Percentiles rank a stretch among this genome's conserved stretches.
Conservation (phyloP, 2,888 invertebrate species). For the Troilus luridus region DNA sequence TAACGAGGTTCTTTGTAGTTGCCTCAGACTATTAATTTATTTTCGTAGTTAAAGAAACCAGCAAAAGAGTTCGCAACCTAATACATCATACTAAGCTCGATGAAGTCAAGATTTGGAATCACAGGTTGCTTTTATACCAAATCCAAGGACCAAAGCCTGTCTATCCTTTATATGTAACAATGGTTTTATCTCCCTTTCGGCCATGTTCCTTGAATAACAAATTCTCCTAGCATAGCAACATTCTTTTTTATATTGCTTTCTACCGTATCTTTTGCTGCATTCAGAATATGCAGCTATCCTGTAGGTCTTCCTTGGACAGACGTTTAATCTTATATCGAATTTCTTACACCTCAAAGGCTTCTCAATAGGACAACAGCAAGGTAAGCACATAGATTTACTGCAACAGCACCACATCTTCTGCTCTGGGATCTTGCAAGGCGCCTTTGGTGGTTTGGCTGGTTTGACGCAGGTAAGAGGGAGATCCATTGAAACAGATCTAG, state of each 20-base stretch:
- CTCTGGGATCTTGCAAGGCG: neutral
- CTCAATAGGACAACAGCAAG: neutral
- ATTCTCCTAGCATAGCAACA: neutral
- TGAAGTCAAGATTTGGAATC: neutral
- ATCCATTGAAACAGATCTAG: neutral
- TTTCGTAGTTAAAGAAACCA: neutral
- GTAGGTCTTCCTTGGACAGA: constrained; percentile 7
- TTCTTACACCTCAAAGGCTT: neutral
- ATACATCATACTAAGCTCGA: neutral
- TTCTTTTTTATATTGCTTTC: neutral
- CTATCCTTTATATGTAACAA: neutral
- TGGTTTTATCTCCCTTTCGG: constrained; percentile 1
- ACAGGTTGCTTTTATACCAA: neutral
- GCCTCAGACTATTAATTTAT: too few relatives aligned
- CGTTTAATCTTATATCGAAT: neutral
- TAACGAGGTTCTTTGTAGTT: neutral
- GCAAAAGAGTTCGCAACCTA: neutral
- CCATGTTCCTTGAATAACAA: neutral
- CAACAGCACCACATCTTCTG: neutral
- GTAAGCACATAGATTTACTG: neutral
- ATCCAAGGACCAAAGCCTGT: neutral
- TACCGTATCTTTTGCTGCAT: neutral
- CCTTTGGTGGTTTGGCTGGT: too few relatives aligned
- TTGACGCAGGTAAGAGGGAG: neutral
- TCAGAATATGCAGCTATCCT: constrained; percentile 8